A percentile compares a stretch with the other conserved stretches of the same genome.
These are phyloP conservation scores for Celastrina argiolus DNA, from an alignment of 2,888 invertebrate species.

Conservation along the genomic window DNA sequence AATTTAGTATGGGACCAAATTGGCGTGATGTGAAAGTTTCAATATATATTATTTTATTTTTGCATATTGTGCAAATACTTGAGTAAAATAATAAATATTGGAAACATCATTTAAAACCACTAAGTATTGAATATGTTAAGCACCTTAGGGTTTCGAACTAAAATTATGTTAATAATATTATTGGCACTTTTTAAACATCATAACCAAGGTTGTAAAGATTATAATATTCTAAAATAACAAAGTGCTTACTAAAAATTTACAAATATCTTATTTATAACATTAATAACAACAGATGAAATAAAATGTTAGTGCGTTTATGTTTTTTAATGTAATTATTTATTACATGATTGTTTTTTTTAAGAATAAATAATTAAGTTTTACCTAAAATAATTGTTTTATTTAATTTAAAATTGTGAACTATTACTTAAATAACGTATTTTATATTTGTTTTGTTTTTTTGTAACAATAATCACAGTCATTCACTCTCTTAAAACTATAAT, in stretches of 20 bases:
- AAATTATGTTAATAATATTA: background rate
- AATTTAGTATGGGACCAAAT: no score
- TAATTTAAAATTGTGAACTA: background rate
- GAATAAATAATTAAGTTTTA: background rate
- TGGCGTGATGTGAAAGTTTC: no score
- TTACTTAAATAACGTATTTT: background rate
- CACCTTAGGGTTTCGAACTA: no score
- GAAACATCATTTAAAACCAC: no score
- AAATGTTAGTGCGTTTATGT: background rate
- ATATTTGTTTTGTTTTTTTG: background rate
- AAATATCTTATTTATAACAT: background rate
- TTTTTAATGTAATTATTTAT: conserved; percentile 3
- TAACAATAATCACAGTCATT: conserved; percentile 33
- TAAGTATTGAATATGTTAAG: no score
- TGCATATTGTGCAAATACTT: no score
- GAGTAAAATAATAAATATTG: no score
- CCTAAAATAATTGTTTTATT: background rate
- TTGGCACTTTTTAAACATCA: background rate
- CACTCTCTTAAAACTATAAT: conserved; percentile 22
- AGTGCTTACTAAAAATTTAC: background rate
- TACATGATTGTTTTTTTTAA: background rate
- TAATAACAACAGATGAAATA: background rate
- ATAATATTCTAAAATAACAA: background rate
- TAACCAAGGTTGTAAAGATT: background rate
- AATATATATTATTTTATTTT: no score